phyloP scores from a whole-genome alignment of 2,113 vertebrate genomes.

The Macroglossus sobrinus region DNA sequence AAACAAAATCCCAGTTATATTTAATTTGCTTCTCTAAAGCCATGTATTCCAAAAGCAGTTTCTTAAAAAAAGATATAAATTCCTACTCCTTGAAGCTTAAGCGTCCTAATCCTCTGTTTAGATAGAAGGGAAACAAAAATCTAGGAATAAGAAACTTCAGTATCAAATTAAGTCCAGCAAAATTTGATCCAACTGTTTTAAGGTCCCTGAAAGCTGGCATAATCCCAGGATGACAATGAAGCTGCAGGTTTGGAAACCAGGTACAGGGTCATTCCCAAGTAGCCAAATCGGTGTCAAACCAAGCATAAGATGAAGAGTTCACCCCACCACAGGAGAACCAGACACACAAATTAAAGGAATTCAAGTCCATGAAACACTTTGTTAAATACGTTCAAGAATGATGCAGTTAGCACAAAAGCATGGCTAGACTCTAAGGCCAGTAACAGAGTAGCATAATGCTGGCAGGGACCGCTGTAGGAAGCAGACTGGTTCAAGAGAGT shows the following conservation, averaged over 20 bases:
- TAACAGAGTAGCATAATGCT: not conserved
- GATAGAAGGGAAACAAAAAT: constrained; percentile 13
- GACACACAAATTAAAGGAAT: not conserved
- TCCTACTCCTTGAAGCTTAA: constrained; percentile 4
- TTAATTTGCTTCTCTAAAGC: not conserved
- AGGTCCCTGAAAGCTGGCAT: not conserved
- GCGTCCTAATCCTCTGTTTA: not conserved
- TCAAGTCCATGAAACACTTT: constrained; percentile 13
- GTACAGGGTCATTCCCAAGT: not conserved
- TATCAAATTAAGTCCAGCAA: constrained; percentile 27
- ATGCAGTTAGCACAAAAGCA: not conserved
- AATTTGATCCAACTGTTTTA: constrained; percentile 34
- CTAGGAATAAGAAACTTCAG: constrained; percentile 29
- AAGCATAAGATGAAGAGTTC: not conserved
- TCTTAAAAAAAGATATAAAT: not conserved
- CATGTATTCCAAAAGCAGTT: not conserved
- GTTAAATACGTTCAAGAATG: not conserved
- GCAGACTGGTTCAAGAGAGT: not conserved
- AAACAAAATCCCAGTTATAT: not conserved
- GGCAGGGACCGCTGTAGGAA: not conserved
- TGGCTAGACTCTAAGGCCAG: not conserved
- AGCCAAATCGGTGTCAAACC: not conserved
- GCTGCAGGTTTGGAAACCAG: not conserved
- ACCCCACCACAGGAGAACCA: not conserved
- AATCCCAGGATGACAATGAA: not conserved